Evolutionary conservation across 2,113 vertebrate species (phyloP).

Genomic region (Coregonus clupeaformis): DNA sequence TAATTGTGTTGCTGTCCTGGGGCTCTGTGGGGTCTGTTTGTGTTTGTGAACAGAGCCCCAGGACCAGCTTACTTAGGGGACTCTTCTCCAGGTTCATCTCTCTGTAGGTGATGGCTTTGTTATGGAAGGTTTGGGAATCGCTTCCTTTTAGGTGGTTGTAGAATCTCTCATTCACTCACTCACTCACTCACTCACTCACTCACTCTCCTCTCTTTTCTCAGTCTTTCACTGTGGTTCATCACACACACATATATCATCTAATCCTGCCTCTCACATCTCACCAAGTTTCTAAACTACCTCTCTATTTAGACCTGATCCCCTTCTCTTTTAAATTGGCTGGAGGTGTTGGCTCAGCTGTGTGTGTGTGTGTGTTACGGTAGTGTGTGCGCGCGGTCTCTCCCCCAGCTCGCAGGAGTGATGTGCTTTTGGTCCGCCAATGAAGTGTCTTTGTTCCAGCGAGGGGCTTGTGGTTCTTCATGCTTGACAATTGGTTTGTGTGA

Average conservation of each 20-base stretch:
- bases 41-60: too few relatives aligned
- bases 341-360: background rate
- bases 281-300: slow-evolving; percentile 37
- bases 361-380: slow-evolving; percentile 1
- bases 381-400: slow-evolving; percentile 17
- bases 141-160: too few relatives aligned
- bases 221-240: too few relatives aligned
- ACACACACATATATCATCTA: slow-evolving; percentile 15
- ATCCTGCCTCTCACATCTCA: slow-evolving; percentile 37
- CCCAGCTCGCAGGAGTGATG: slow-evolving; percentile 54
- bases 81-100: too few relatives aligned
- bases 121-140: too few relatives aligned
- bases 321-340: slow-evolving; percentile 38
- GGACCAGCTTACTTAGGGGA: too few relatives aligned
- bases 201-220: too few relatives aligned
- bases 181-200: too few relatives aligned
- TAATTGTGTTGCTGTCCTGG: too few relatives aligned
- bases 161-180: too few relatives aligned
- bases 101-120: too few relatives aligned
- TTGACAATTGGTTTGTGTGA: slow-evolving; percentile 53
- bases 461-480: slow-evolving; percentile 56
- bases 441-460: slow-evolving; percentile 48
- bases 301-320: slow-evolving; percentile 19
- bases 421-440: slow-evolving; percentile 24
- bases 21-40: too few relatives aligned